Evolutionary conservation across 2,797 vertebrate species (phyloP), one percentile per base, ranked within the genome.

Genomic region (Sebastes elongatus): DNA sequence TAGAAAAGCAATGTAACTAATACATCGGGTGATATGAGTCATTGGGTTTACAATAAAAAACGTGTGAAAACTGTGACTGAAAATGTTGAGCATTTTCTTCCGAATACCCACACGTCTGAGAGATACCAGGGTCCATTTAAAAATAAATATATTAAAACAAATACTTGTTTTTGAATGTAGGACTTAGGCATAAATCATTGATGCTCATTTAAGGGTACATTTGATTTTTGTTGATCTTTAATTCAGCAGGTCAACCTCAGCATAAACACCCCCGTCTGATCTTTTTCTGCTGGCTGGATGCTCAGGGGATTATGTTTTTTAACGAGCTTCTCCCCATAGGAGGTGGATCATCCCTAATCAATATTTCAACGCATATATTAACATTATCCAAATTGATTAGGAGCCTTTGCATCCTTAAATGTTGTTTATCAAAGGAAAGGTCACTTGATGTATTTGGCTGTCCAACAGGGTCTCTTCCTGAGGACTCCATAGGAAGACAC

Each of bases 351-450:
- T 92, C 86, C 90, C 90, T 89, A 80, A 94, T 95, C 81, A 96
- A 96, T 96, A 95, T 95, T 96, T 95, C 90, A 96, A 82, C 59
- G 94, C 89, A 95, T 96, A 93, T 92, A 96, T 96, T 96, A 96
- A 95, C 95, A 96, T 96, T 96, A 94, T 92, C 93, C 88, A 90
- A 93, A 93, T 87, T 91, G 91, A 93, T 91, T 84, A 71, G 80
- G 88, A 60, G 74, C 85, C 77, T 76, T 72, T 72, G 77, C 77
- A 85, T 86, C 82, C 82, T 85, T 86, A 89, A 93, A 93, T 86
- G 85, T 88, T 92, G 88, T 90, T 92, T 92, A 92, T 93, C 90
- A 94, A 93, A 94, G 86, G 89, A 93, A 94, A 93, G 93, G 94
- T 94, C 93, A 92, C 87, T 87, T 85, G 89, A 92, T 94, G 92